These are phyloP conservation scores for Burhinus bistriatus DNA, from an alignment of 2,113 vertebrate species.

Conservation along the genomic window DNA sequence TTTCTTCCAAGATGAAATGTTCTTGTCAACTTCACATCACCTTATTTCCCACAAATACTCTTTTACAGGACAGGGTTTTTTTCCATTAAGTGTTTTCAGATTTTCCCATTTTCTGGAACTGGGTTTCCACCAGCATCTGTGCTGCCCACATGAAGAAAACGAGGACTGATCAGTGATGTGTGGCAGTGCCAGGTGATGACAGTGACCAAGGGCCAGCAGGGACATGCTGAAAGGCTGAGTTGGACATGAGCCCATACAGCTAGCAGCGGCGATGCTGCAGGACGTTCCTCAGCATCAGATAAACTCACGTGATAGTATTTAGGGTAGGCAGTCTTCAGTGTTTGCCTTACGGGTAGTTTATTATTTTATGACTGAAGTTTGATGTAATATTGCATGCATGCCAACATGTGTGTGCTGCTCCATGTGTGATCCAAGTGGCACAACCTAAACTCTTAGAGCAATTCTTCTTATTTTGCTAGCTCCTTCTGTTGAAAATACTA, in stretches of 20 bases:
- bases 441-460: not conserved
- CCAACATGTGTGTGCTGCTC: not conserved
- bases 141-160: not conserved
- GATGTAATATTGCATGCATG: not conserved
- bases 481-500: conserved; percentile 13
- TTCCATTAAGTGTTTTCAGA: not conserved
- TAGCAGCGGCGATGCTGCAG: not conserved
- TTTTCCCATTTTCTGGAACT: not conserved
- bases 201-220: not conserved
- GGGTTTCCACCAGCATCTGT: not conserved
- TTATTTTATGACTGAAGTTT: not conserved
- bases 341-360: not conserved
- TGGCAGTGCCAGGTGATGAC: not conserved
- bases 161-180: not conserved
- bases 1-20: not conserved
- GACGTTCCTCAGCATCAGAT: not conserved
- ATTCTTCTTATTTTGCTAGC: not conserved
- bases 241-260: not conserved
- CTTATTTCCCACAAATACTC: not conserved
- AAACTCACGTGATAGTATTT: not conserved
- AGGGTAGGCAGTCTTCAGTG: not conserved
- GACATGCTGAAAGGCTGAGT: not conserved
- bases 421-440: not conserved
- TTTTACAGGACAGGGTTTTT: not conserved
- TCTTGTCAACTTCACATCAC: not conserved